These are phyloP conservation scores for Eulemur macaco DNA, from an alignment of 2,113 vertebrate species.

Conservation along the genomic window DNA sequence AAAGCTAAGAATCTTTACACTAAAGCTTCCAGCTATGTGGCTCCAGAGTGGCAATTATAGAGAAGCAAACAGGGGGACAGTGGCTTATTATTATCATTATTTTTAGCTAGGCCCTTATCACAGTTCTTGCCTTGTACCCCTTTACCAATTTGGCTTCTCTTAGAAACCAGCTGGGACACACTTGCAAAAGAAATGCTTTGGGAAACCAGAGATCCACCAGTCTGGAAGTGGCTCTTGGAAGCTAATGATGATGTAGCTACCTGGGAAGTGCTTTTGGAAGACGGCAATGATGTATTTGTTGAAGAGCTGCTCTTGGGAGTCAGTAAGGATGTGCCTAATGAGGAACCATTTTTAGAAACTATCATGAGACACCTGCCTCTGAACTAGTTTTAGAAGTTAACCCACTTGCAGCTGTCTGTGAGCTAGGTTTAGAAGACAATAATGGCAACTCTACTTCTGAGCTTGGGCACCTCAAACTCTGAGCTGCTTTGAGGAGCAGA, in stretches of 20 bases:
- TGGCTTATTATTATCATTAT: too few species aligned
- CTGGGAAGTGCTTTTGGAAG: conserved; percentile 81
- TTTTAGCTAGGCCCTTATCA: too few species aligned
- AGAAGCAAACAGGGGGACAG: too few species aligned
- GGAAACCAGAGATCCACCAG: conserved; percentile 68
- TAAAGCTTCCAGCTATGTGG: too few species aligned
- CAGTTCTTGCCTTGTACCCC: too few species aligned
- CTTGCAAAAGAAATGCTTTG: conserved; percentile 65
- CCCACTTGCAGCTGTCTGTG: conserved; percentile 59
- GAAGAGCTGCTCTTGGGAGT: conserved; percentile 63
- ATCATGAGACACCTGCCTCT: conserved; percentile 46
- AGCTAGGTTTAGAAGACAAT: conserved; percentile 61
- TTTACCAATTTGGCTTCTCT: not conserved
- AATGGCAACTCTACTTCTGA: conserved; percentile 69
- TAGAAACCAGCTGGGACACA: conserved; percentile 66
- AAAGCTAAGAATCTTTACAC: too few species aligned
- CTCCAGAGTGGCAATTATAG: too few species aligned
- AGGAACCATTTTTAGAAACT: conserved; percentile 65
- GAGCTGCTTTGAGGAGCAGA: conserved; percentile 3
- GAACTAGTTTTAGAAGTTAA: conserved; percentile 64
- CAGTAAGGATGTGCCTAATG: conserved; percentile 44
- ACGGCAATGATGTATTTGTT: conserved; percentile 60
- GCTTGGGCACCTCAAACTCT: conserved; percentile 47
- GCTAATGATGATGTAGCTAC: conserved; percentile 78
- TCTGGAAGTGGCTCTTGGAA: conserved; percentile 73